Base-by-base conservation (phyloP, 2,888 invertebrate species). In the Dimorphilus gyrociliatus region DNA sequence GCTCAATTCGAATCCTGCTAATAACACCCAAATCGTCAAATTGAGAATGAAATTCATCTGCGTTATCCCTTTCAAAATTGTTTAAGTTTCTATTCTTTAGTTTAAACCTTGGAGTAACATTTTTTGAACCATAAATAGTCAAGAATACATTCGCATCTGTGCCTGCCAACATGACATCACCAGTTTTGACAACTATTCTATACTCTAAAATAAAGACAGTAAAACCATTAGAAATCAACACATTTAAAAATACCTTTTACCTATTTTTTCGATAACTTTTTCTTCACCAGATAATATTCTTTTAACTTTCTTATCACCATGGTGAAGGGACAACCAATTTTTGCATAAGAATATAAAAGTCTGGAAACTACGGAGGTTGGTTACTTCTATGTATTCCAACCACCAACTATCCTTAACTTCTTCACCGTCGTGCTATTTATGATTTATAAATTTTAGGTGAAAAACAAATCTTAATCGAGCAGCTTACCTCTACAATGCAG, bases 131-230 rank as follows among this genome's bases (percentile, higher is more conserved):
- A 32, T 39, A 37, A 25, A 55, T 23, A 2, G 51, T 53, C 18
- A 54, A 30, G 38, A 34, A 53, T 10, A 55, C 49, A 23, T 46
- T 47, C n/a, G 55, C 50, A 36, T 54, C 50, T 16, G 55, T 55
- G n/a, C 53, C 55, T 4, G 52, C 46, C 37, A 52, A 34, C 14
- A 40, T 36, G 23, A 48, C 47, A 15, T 45, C 47, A 2, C 51
- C 53, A 15, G 55, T 55, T 14, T 38, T 27, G 8, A 53, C 50
- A 13, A 42, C 42, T 10, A 53, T 40, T 23, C 38, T 43, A 37
- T 46, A 53, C 4, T 47, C 54, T 54, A 38, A 6, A 35, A 35
- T 15, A 23, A 24, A 32, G 33, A 5, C 13, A 16, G 16, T 18
- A 29, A 7, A 8, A 29, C 32, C 13, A n/a, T 25, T 5, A 34